phyloP scores from a whole-genome alignment of 2,888 invertebrate species.

The Steinernema hermaphroditum region DNA sequence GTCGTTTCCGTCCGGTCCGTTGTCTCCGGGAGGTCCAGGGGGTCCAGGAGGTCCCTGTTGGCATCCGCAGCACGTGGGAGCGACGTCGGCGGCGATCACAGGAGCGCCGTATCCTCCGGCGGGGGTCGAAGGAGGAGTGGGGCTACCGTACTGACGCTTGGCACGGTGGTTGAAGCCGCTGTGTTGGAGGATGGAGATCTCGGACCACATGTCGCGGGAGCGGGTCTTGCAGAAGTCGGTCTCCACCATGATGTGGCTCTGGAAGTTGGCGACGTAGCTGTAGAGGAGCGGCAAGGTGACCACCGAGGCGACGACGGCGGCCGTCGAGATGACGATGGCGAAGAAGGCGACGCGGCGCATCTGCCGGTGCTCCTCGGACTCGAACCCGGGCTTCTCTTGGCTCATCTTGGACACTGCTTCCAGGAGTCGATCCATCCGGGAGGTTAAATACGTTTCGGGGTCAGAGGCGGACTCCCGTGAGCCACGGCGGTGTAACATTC shows the following conservation, averaged over 20 bases:
- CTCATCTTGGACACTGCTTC: slow-evolving; percentile 4
- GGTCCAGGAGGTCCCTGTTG: slow-evolving; percentile 55
- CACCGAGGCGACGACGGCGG: slow-evolving; percentile 64
- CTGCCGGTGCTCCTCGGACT: slow-evolving; percentile 62
- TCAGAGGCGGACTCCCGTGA: slow-evolving; percentile 8
- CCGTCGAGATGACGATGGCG: slow-evolving; percentile 65
- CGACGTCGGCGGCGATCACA: slow-evolving; percentile 57
- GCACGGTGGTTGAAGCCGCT: slow-evolving; percentile 53
- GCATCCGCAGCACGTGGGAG: slow-evolving; percentile 60
- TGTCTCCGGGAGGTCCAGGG: slow-evolving; percentile 59
- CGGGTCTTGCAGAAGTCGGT: slow-evolving; percentile 66
- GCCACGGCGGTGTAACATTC: slow-evolving; percentile 27
- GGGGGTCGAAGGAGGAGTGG: slow-evolving; percentile 42
- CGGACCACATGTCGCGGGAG: slow-evolving; percentile 66
- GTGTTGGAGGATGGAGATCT: slow-evolving; percentile 59
- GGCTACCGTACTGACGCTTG: slow-evolving; percentile 64
- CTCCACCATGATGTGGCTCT: slow-evolving; percentile 64
- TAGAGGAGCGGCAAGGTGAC: slow-evolving; percentile 66
- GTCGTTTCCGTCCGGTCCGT: slow-evolving; percentile 52
- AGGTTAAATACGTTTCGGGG: slow-evolving; percentile 11
- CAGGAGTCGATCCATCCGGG: background rate
- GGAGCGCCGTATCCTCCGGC: slow-evolving; percentile 57
- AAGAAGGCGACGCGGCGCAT: slow-evolving; percentile 65
- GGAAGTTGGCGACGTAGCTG: slow-evolving; percentile 65
- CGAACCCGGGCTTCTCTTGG: slow-evolving; percentile 32